Base-by-base conservation (phyloP, 2,113 vertebrate genomes). In the Brachypodius melanocephalos region DNA sequence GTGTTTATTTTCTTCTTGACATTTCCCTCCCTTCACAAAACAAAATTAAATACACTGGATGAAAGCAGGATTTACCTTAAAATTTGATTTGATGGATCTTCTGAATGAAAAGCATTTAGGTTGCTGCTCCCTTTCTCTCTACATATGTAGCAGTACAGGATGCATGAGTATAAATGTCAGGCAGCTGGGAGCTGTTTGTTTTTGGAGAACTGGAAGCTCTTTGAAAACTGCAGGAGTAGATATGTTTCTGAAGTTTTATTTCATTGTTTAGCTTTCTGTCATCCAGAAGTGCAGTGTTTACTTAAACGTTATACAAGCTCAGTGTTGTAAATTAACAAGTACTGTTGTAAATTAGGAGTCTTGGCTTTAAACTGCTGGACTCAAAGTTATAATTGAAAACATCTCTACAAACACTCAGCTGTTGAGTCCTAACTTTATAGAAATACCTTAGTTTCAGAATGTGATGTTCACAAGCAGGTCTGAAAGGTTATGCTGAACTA, bases 231-330 rank as follows among this genome's bases (percentile, higher is more conserved):
- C 91, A 94, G 76, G 94, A 96, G 90, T 90, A 90, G 93, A 91
- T 91, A 93, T 93, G 89, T 97, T 96, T 97, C 95, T 91, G 92
- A 90, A 94, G 74, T 96, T 96, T 97, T 91, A 96, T 84, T 93
- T 97, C 92, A 89, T 93, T 96, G 79, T 95, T 97, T 96, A 94
- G 90, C 49, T 95, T 81, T 95, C 78, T 90, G 75, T 95, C 68
- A 90, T 95, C 95, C 92, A 95, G 87, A 97, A 95, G 85, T 95
- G 77, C 67, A 92, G 72, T 95, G 88, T 97, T 97, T 97, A 94
- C 86, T 96, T 96, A 96, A 92, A 95, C 0, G 61, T 93, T 95
- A 96, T 96, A 92, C 77, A 96, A 97, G 80, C 86, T 97, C 85
- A 96, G 93, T 96, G 93, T 95, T 93, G 88, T 96, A 95, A 96